A percentile compares a stretch with the other conserved stretches of the same genome.
phyloP scores from a whole-genome alignment of 2,888 invertebrate genomes.

The Pyrgus malvae region DNA sequence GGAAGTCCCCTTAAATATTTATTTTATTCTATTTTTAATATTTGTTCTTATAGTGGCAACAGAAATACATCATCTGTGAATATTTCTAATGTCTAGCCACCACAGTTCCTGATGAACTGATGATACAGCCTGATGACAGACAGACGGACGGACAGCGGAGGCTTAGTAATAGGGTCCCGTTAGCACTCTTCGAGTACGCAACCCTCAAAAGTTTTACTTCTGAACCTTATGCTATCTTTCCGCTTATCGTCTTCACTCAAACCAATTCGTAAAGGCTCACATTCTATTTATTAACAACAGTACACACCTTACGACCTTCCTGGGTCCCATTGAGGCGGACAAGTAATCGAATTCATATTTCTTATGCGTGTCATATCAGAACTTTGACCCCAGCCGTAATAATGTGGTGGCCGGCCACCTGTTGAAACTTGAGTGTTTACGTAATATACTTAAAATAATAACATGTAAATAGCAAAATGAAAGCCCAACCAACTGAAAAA shows the following conservation, averaged over 20 bases:
- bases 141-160: too few relatives aligned
- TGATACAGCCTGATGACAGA: too few relatives aligned
- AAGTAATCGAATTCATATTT: slow-evolving; percentile 22
- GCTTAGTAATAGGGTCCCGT: too few relatives aligned
- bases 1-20: too few relatives aligned
- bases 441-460: background rate
- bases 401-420: background rate
- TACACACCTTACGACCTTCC: slow-evolving; percentile 29
- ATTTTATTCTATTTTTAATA: too few relatives aligned
- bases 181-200: too few relatives aligned
- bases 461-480: background rate
- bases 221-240: background rate
- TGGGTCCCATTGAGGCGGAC: slow-evolving; percentile 19
- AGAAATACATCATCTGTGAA: too few relatives aligned
- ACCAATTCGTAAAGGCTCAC: slow-evolving; percentile 20
- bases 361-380: slow-evolving; percentile 13
- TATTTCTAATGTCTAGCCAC: too few relatives aligned
- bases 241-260: background rate
- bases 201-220: background rate
- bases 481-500: too few relatives aligned
- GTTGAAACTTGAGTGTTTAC: background rate
- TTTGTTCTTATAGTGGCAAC: too few relatives aligned
- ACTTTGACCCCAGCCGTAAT: slow-evolving; percentile 7
- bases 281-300: slow-evolving; percentile 32
- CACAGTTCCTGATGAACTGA: too few relatives aligned